Conservation (phyloP, 2,797 vertebrate species). For the Nyctibius grandis region DNA sequence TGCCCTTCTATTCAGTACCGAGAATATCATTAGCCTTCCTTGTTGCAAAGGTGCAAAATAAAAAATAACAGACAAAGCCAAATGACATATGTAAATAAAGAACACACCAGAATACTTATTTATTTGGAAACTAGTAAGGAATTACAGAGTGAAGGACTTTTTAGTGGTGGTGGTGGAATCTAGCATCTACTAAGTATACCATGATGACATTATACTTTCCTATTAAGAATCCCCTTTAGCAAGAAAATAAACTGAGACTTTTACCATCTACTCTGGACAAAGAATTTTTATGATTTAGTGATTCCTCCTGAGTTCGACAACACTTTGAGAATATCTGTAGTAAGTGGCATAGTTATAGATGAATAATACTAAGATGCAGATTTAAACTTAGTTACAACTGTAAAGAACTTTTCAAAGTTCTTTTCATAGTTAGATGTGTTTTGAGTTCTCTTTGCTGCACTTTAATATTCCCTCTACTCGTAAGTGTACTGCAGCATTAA, state of each 20-base stretch:
- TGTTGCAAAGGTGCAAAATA: background rate
- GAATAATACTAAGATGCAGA: background rate
- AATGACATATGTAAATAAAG: background rate
- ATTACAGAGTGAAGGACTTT: background rate
- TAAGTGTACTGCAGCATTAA: background rate
- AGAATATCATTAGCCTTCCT: background rate
- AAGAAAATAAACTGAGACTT: background rate
- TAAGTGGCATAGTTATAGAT: background rate
- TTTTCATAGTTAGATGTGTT: background rate
- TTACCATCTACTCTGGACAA: background rate
- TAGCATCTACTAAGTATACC: background rate
- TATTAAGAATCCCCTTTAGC: background rate
- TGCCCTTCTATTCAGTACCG: background rate
- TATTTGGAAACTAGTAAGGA: background rate
- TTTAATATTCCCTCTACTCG: background rate
- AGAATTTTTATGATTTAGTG: background rate
- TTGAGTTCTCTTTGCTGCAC: background rate
- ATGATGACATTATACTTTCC: background rate
- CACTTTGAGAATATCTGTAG: background rate
- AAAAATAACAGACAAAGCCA: background rate
- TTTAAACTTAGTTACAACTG: background rate
- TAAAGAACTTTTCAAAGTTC: background rate
- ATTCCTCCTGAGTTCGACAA: background rate
- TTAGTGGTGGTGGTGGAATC: background rate
- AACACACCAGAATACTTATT: background rate